Evolutionary conservation across 1,140 invertebrate genomes (phyloP), one percentile per base, ranked within the genome.

Genomic region (Vollenhovia emeryi): DNA sequence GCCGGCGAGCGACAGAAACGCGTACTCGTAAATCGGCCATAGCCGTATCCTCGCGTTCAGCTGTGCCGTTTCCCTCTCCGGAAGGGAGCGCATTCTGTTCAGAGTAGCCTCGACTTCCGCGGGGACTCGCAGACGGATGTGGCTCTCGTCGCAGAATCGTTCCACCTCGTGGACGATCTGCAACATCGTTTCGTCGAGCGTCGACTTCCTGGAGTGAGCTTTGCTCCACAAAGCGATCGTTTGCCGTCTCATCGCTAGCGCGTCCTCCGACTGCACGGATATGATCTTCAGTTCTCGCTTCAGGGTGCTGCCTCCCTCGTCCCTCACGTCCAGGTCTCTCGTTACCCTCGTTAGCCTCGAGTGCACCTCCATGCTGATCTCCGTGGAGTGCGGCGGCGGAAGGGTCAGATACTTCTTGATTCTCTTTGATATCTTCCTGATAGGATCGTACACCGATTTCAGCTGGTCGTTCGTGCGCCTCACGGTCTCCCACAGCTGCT

Each of bases 1-100:
- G 62, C 84, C 76, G 0, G 87, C 85, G 30, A 93, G 89, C 43
- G 91, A 64, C 6, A 90, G 21, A 52, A 94, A 93, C 8, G 95
- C 82, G 33, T 94, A 93, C 45, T 95, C 95, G 30, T 94, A 93
- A 43, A 95, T 68, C 3, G 95, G 95, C 94, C 94, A 95, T 15
- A 95, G 52, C 62, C 93, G 91, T 30, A 91, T 89, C 45, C 89
- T 86, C 13, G 69, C 3, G 9, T 59, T 15, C 13, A 57, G 40
- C 45, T 75, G 50, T 15, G 45, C 69, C 21, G 36, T 48, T 87
- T 74, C 2, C 48, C 0, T 24, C 1, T 15, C 11, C n/a, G 78
- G 66, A 71, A 82, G 66, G 24, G 27, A 71, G 4, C 9, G 18
- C 21, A 82, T n/a, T 43, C 1, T 90, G 11, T 13, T 11, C 3